These are phyloP conservation scores for Siderastrea siderea DNA, from an alignment of 92 coral and sea anemone species.

Conservation along the genomic window DNA sequence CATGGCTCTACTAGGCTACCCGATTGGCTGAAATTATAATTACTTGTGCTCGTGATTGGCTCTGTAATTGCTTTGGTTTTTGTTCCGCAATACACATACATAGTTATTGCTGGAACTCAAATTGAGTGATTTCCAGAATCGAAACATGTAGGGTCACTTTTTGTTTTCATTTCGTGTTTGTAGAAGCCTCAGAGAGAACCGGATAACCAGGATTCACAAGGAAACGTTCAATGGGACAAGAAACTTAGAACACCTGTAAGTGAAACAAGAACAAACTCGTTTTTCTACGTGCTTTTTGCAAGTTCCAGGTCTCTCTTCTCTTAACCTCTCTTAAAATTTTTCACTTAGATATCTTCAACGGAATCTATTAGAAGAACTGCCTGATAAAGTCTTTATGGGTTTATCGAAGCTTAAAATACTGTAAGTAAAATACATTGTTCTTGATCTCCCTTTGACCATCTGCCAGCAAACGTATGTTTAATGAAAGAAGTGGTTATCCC, in stretches of 20 bases:
- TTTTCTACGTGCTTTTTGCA: no score
- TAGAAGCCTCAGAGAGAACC: constrained; percentile 79
- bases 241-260: constrained; percentile 74
- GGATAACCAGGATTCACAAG: constrained; percentile 36
- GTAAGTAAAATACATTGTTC: constrained; percentile 16
- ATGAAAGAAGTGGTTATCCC: no score
- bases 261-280: no score
- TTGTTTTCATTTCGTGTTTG: background rate
- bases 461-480: no score
- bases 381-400: constrained; percentile 5
- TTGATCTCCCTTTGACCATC: no score
- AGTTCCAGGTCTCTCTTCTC: background rate
- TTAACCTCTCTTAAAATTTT: background rate
- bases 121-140: background rate
- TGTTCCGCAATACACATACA: no score
- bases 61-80: no score
- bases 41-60: no score
- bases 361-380: constrained; percentile 9
- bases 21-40: no score
- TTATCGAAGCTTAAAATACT: constrained; percentile 31
- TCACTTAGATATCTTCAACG: constrained; percentile 17
- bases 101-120: no score
- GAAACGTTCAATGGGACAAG: constrained; percentile 60
- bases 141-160: background rate
- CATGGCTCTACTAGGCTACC: no score